phyloP scores from a whole-genome alignment of 2,888 invertebrate genomes.

The Glyphotaelius pellucidus region DNA sequence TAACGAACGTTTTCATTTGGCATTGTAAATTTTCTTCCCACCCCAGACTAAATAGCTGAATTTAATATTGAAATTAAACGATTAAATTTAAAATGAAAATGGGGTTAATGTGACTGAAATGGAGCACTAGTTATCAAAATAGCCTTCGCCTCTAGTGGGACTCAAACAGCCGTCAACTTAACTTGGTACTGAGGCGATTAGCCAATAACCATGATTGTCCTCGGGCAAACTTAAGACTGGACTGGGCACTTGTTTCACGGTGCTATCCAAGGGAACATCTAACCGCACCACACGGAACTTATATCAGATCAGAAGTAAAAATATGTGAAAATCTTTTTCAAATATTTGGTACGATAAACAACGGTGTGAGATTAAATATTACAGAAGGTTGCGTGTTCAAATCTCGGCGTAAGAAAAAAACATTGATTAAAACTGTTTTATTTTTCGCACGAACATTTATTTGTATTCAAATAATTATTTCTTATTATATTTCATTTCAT shows the following conservation, averaged over 20 bases:
- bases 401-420: too few species aligned
- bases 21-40: not conserved
- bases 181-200: not conserved
- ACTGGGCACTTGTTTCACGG: not conserved
- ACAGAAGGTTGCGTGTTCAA: too few species aligned
- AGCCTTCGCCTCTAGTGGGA: not conserved
- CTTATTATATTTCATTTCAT: too few species aligned
- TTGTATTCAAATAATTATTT: too few species aligned
- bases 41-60: not conserved
- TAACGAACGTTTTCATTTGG: not conserved
- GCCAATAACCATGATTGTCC: not conserved
- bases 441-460: too few species aligned
- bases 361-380: too few species aligned
- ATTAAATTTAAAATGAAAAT: not conserved
- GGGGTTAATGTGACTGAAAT: not conserved
- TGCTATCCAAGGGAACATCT: not conserved
- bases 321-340: not conserved
- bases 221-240: not conserved
- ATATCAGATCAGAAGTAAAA: not conserved
- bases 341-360: not conserved
- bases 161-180: not conserved
- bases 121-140: not conserved
- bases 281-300: not conserved
- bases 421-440: too few species aligned
- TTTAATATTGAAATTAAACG: not conserved